These are phyloP conservation scores for Epinotia nisella DNA, from an alignment of 2,888 invertebrate genomes.

Conservation along the genomic window DNA sequence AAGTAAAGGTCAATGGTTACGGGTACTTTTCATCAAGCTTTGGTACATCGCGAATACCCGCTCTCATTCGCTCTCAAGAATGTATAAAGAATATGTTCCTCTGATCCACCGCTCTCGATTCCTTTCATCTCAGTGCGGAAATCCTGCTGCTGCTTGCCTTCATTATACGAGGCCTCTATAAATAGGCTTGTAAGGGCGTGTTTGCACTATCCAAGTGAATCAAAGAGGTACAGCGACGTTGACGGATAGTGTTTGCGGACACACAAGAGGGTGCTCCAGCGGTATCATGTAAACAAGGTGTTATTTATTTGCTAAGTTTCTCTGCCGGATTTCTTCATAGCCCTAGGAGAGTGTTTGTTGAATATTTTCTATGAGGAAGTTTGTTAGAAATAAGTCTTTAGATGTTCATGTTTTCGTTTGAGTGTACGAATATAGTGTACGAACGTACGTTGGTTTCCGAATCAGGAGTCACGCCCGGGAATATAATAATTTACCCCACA, in stretches of 20 bases:
- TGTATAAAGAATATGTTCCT: not conserved
- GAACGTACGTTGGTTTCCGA: not conserved
- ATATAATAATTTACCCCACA: not conserved
- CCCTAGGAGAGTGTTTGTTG: constrained; percentile 35
- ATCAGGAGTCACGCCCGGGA: not conserved
- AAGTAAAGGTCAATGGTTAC: not conserved
- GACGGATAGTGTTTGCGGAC: constrained; percentile 60
- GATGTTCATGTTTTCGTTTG: constrained; percentile 22
- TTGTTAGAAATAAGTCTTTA: constrained; percentile 26
- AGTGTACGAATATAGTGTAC: not conserved
- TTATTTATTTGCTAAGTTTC: constrained; percentile 49
- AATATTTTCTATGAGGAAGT: constrained; percentile 35
- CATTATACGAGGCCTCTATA: constrained; percentile 37
- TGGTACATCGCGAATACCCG: not conserved
- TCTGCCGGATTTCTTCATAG: constrained; percentile 38
- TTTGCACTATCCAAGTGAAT: constrained; percentile 52
- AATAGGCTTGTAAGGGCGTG: constrained; percentile 49
- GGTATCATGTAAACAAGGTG: constrained; percentile 50
- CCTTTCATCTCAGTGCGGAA: constrained; percentile 10
- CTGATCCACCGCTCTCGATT: not conserved
- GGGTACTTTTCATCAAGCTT: too few species aligned
- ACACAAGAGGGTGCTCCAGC: constrained; percentile 47
- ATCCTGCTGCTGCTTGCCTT: constrained; percentile 36
- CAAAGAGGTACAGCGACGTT: constrained; percentile 52
- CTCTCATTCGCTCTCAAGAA: not conserved